phyloP scores from a whole-genome alignment of 2,797 vertebrate species.

The Eulemur mongoz region DNA sequence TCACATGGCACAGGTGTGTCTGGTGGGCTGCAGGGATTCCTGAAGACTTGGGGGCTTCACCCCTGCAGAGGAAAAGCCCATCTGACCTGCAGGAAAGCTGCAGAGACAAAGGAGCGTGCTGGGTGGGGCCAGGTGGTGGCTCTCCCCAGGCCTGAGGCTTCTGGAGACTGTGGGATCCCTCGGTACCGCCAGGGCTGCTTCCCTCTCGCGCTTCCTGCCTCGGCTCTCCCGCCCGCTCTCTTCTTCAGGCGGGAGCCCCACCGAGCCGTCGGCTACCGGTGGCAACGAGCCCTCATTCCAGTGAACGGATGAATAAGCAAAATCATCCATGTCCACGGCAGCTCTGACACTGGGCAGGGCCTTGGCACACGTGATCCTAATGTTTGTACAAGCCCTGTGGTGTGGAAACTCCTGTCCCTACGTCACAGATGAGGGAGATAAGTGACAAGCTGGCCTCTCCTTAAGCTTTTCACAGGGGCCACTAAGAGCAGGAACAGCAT shows the following conservation, averaged over 20 bases:
- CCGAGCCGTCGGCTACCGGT: not conserved
- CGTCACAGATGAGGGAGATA: too few relatives aligned
- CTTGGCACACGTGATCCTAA: too few relatives aligned
- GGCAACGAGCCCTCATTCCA: not conserved
- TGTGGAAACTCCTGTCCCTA: too few relatives aligned
- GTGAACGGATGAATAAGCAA: not conserved
- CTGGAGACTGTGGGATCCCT: too few relatives aligned
- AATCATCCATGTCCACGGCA: not conserved
- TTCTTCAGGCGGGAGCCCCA: not conserved
- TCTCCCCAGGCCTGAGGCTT: not conserved
- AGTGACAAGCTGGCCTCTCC: not conserved
- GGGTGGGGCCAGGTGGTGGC: not conserved
- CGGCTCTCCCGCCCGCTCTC: not conserved
- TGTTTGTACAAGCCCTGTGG: too few relatives aligned
- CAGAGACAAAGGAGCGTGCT: not conserved
- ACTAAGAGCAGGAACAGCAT: not conserved
- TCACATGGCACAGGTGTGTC: not conserved
- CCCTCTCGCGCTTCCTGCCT: not conserved
- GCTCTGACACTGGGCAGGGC: too few relatives aligned
- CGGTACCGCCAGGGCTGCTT: not conserved
- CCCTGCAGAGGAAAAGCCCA: not conserved
- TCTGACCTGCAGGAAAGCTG: not conserved
- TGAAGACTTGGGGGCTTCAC: not conserved
- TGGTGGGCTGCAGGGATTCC: not conserved
- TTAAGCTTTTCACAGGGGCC: not conserved